These are phyloP conservation scores for Sternotherus odoratus DNA, from an alignment of 2,797 vertebrate species.

Conservation along the genomic window DNA sequence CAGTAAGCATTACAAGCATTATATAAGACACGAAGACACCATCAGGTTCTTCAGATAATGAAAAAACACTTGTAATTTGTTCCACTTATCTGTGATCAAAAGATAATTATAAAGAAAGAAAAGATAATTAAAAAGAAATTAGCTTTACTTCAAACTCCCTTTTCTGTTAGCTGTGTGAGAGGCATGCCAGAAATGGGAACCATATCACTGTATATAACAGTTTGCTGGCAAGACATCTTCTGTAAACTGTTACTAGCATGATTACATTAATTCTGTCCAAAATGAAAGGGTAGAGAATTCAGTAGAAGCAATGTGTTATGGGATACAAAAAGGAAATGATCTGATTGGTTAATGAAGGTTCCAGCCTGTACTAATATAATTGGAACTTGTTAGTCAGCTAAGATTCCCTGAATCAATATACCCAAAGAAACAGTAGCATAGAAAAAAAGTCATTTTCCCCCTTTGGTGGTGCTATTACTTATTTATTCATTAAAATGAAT, in stretches of 20 bases:
- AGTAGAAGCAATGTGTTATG: slow-evolving; percentile 39
- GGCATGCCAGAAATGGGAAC: slow-evolving; percentile 62
- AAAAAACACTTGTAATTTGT: slow-evolving; percentile 75
- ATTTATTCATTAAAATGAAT: slow-evolving; percentile 71
- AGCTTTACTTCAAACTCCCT: slow-evolving; percentile 71
- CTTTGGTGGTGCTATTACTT: slow-evolving; percentile 47
- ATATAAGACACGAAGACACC: slow-evolving; percentile 44
- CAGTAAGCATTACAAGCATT: slow-evolving; percentile 58
- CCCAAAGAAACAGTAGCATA: background rate
- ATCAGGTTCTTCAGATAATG: slow-evolving; percentile 71
- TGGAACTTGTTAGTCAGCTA: slow-evolving; percentile 26
- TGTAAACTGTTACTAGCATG: slow-evolving; percentile 54
- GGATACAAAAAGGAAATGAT: slow-evolving; percentile 27
- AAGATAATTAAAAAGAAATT: slow-evolving; percentile 81
- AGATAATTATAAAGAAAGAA: slow-evolving; percentile 79
- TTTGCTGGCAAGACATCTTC: slow-evolving; percentile 62
- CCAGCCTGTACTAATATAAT: background rate
- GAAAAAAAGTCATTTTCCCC: background rate
- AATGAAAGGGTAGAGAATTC: slow-evolving; percentile 58
- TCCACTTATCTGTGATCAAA: slow-evolving; percentile 79
- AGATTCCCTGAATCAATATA: slow-evolving; percentile 8
- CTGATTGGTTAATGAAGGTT: slow-evolving; percentile 37
- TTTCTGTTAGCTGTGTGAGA: slow-evolving; percentile 67
- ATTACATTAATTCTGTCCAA: slow-evolving; percentile 64
- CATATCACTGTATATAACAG: background rate